Evolutionary conservation across 2,113 vertebrate genomes (phyloP).

Genomic region (Atlantisia rogersi): DNA sequence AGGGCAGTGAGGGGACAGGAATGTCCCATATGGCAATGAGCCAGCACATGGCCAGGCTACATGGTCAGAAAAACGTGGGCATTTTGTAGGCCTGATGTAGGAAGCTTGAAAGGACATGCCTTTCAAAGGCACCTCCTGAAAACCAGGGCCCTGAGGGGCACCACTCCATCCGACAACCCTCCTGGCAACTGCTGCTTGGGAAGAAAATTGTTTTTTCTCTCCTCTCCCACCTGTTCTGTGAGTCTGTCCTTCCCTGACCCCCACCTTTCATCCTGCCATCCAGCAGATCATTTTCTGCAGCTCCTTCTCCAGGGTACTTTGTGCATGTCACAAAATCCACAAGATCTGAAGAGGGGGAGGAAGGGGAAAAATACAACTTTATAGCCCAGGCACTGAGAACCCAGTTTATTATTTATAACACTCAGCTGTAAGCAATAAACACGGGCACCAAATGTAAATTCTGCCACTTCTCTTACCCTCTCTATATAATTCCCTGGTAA

Average conservation of each 20-base stretch:
- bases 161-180: neutral
- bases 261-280: neutral
- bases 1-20: neutral
- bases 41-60: neutral
- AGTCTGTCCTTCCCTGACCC: neutral
- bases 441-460: conserved; percentile 64
- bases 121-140: neutral
- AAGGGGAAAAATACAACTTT: neutral
- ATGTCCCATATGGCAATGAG: neutral
- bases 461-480: conserved; percentile 55
- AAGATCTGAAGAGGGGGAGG: neutral
- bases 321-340: neutral
- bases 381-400: conserved; percentile 3
- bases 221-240: neutral
- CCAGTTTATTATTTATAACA: conserved; percentile 60
- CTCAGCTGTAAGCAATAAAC: conserved; percentile 67
- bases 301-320: neutral
- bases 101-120: neutral
- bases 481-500: conserved; percentile 53
- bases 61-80: fast-evolving
- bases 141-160: neutral
- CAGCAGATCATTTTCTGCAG: neutral
- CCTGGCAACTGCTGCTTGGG: neutral
- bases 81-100: neutral
- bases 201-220: neutral